Base-by-base conservation (phyloP, 1,140 invertebrate genomes). In the Wiebesia pumilae region DNA sequence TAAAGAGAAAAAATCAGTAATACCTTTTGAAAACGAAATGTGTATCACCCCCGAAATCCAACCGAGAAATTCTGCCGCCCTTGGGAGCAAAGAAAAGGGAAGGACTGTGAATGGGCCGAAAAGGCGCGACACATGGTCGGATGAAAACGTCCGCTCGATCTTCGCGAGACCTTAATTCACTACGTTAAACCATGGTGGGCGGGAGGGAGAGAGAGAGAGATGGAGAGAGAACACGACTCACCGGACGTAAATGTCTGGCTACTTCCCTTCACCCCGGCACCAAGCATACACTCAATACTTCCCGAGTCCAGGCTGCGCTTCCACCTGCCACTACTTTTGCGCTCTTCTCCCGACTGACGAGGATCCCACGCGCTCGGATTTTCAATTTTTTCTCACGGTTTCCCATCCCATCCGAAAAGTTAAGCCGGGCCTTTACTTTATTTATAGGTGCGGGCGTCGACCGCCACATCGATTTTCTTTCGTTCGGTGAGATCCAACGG, bases 341-440 rank as follows among this genome's bases (percentile, higher is more conserved):
- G 12, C 10, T 14, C 24, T 24, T 83, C 33, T 38, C 40, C 40
- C 38, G 24, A 7, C n/a, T 71, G 47, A 51, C 30, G n/a, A 27
- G 38, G 43, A n/a, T 75, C 69, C 82, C 82, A 77, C 82, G 82
- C 82, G 82, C 16, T 19, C 27, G 43, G 40, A 12, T 75, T 75
- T 75, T 75, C 71, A 12, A 43, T 21, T 83, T 77, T 75, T 83
- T 83, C 82, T 77, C 82, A 83, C 82, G 69, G 35, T 7, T 27
- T 19, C 27, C 38, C 69, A 27, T 21, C 12, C 62, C 38, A 12
- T 27, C 40, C 27, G 79, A 81, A 80, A 27, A 62, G 33, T 7
- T 16, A 40, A 77, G 51, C 51, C 9, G 27, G 7, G 40, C 24
- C 38, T 75, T 75, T 33, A 75, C 38, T 75, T 75, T 33, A 75